Evolutionary conservation across 53 echinoderm and acorn worm species (phyloP), one percentile per base, ranked within the genome.

Genomic region (Paracentrotus lividus): DNA sequence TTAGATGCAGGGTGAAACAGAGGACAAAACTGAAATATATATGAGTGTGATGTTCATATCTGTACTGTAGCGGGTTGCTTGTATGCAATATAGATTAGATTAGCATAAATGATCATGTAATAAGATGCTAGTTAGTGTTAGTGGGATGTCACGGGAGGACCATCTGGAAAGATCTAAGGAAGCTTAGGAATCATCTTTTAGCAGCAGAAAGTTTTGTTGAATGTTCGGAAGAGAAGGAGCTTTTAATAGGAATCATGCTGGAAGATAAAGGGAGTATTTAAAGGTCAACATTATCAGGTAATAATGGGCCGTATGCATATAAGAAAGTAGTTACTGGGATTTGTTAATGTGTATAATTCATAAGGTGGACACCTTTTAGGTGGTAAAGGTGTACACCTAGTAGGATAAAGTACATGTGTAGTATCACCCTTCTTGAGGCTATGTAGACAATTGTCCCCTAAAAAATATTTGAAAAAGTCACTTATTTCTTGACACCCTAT

Each of bases 21-120:
- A 81, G 81, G 81, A 47, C 12, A 81, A 47, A 49, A 45, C 33
- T 47, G 44, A 81, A 81, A 81, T n/a, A 45, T 81, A 81, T 26
- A 81, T 81, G 44, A 45, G 13, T 47, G 24, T 36, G 36, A 67
- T 20, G 29, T 6, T 72, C 57, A 18, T 0, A 21, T 72, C 18
- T 72, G 72, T 40, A 29, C 18, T 72, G 72, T 72, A 64, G 27
- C 38, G 20, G 72, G 14, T 36, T 72, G 40, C 1, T 38, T 72
- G 64, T 26, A 16, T 36, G 72, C 38, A 72, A 18, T 40, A 36
- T 54, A 18, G 13, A 15, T 15, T 54, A 54, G 54, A 54, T 64
- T 64, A 12, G 29, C 5, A 13, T 64, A 29, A 9, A 10, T 8
- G 64, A 29, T 29, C 64, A 0, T 27, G 23, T 59, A 18, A 29